A percentile compares a stretch with the other conserved stretches of the same genome.
phyloP scores from a whole-genome alignment of 2,797 vertebrate species.

The Alauda arvensis region DNA sequence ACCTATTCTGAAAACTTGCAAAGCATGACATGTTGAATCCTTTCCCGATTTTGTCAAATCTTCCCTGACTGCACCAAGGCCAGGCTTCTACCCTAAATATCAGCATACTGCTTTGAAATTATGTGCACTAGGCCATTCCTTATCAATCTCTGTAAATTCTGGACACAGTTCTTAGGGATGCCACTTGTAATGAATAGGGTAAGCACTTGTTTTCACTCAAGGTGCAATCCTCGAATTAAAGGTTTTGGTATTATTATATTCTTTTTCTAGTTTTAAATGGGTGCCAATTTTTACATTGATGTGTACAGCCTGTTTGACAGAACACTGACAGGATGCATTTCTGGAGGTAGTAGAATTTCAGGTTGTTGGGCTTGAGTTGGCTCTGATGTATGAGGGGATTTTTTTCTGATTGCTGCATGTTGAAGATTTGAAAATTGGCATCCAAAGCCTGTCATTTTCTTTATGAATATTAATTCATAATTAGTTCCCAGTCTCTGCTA shows the following conservation, averaged over 20 bases:
- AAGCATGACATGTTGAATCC: neutral
- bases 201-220: neutral
- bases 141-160: neutral
- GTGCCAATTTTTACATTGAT: neutral
- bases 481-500: neutral
- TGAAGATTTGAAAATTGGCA: slow-evolving; percentile 23
- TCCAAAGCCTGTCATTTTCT: neutral
- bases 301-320: neutral
- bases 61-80: neutral
- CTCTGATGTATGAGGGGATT: neutral
- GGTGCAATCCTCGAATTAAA: neutral
- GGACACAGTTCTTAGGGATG: neutral
- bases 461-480: neutral
- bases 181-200: neutral
- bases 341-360: neutral
- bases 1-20: neutral
- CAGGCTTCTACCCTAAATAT: neutral
- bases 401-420: neutral
- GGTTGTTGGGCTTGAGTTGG: neutral
- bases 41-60: neutral
- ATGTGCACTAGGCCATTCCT: neutral
- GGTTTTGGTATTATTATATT: neutral
- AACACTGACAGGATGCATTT: neutral
- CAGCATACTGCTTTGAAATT: neutral
- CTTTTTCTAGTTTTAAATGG: neutral